These are phyloP conservation scores for Alcis repandata DNA, from an alignment of 2,888 invertebrate genomes.

Conservation along the genomic window DNA sequence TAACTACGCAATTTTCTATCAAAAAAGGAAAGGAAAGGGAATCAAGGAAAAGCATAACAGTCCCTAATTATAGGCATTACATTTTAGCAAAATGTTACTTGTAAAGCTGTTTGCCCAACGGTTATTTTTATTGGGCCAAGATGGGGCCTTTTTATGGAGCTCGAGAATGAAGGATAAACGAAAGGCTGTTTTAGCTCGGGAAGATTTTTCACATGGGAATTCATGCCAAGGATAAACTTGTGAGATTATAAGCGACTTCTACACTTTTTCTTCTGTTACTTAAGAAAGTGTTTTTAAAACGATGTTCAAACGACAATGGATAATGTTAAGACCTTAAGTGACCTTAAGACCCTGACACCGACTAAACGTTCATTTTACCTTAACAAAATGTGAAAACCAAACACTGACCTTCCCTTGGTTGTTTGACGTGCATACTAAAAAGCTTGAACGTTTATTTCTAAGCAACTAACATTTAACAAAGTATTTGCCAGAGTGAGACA, in stretches of 20 bases:
- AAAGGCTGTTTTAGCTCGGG: conserved; percentile 21
- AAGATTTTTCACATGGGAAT: conserved; percentile 31
- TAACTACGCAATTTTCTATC: conserved; percentile 33
- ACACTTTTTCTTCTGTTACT: not conserved
- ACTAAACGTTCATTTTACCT: too few relatives aligned
- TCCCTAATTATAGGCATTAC: conserved; percentile 49
- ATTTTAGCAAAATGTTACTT: conserved; percentile 47
- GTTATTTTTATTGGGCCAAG: conserved; percentile 49
- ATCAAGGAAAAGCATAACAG: conserved; percentile 42
- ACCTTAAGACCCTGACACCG: too few relatives aligned
- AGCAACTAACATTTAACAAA: too few relatives aligned
- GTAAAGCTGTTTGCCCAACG: conserved; percentile 44
- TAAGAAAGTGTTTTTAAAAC: not conserved
- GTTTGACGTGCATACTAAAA: too few relatives aligned
- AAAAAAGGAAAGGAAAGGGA: conserved; percentile 38
- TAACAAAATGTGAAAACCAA: too few relatives aligned
- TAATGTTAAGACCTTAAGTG: not conserved
- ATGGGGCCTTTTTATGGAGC: conserved; percentile 43
- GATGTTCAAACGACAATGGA: not conserved
- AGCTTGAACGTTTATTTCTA: too few relatives aligned
- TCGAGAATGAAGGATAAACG: conserved; percentile 37
- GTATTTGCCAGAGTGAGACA: too few relatives aligned
- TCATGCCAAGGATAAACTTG: conserved; percentile 16
- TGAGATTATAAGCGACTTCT: conserved; percentile 16
- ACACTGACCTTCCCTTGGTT: too few relatives aligned